Evolutionary conservation across 2,888 invertebrate genomes (phyloP).

Genomic region (Neoscelio sp.): DNA sequence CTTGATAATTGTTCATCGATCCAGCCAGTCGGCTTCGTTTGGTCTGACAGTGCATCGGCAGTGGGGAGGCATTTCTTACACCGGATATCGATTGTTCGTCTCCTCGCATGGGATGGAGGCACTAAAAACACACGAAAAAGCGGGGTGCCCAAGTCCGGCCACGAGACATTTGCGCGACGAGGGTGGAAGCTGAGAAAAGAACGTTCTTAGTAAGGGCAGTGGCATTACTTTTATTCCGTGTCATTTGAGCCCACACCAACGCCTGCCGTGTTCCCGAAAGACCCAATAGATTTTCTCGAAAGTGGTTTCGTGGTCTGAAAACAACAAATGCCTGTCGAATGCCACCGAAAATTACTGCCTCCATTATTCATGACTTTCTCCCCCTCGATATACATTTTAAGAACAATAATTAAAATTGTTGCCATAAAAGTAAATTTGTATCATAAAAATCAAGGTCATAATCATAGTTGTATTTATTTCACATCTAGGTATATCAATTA

Average conservation of each 20-base stretch:
- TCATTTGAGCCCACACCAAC: constrained; percentile 82
- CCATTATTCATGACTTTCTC: constrained; percentile 40
- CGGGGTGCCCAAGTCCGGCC: constrained; percentile 58
- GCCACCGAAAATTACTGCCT: constrained; percentile 40
- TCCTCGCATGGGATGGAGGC: constrained; percentile 69
- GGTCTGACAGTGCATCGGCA: constrained; percentile 69
- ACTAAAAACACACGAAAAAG: constrained; percentile 69
- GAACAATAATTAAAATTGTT: no score
- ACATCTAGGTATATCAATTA: constrained; percentile 55
- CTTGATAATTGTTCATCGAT: constrained; percentile 77
- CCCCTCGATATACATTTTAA: no score
- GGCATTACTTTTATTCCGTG: constrained; percentile 83
- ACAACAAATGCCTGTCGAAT: constrained; percentile 64
- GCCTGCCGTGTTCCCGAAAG: constrained; percentile 69
- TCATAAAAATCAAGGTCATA: no score
- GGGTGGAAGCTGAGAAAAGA: constrained; percentile 71
- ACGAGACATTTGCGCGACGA: constrained; percentile 62
- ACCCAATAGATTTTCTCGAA: constrained; percentile 81
- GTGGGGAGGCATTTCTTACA: constrained; percentile 77
- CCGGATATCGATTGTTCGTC: constrained; percentile 80
- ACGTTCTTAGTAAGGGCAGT: constrained; percentile 73
- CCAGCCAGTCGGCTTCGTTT: constrained; percentile 66
- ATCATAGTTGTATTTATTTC: constrained; percentile 22
- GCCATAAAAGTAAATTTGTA: neutral
- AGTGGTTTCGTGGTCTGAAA: constrained; percentile 77